Evolutionary conservation across 2,113 vertebrate species (phyloP).

Genomic region (Arenaria interpres): DNA sequence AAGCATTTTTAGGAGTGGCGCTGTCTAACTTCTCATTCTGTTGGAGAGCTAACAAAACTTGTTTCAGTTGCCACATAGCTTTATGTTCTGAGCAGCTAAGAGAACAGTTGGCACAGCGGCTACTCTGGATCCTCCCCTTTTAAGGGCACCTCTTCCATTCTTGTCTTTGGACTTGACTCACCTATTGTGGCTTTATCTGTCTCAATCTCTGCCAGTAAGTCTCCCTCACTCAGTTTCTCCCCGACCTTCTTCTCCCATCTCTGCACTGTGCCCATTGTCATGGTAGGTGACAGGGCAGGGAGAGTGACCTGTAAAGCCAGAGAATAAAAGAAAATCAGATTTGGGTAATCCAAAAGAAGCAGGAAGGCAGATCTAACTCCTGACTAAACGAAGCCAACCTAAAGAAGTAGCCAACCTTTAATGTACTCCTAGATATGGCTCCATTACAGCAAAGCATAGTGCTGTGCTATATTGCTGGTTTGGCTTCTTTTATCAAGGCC

Average conservation of each 20-base stretch:
- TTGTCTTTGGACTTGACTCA: conserved; percentile 65
- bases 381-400: not conserved
- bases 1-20: not conserved
- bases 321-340: not conserved
- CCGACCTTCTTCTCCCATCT: conserved; percentile 99
- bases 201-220: conserved; percentile 96
- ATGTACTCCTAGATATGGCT: not conserved
- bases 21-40: not conserved
- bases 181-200: conserved; percentile 98
- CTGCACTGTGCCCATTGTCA: conserved; percentile 98
- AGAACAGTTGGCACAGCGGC: not conserved
- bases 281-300: conserved; percentile 96
- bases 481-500: not conserved
- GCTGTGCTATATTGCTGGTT: not conserved
- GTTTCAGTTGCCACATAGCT: not conserved
- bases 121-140: not conserved
- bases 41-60: not conserved
- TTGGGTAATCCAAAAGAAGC: not conserved
- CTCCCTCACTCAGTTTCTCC: conserved; percentile 94
- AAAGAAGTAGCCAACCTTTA: not conserved
- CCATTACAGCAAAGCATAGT: not conserved
- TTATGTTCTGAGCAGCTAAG: not conserved
- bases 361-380: not conserved
- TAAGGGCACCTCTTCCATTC: not conserved
- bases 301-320: conserved; percentile 82